phyloP scores from a whole-genome alignment of 2,113 vertebrate genomes.

The Stegastes partitus region DNA sequence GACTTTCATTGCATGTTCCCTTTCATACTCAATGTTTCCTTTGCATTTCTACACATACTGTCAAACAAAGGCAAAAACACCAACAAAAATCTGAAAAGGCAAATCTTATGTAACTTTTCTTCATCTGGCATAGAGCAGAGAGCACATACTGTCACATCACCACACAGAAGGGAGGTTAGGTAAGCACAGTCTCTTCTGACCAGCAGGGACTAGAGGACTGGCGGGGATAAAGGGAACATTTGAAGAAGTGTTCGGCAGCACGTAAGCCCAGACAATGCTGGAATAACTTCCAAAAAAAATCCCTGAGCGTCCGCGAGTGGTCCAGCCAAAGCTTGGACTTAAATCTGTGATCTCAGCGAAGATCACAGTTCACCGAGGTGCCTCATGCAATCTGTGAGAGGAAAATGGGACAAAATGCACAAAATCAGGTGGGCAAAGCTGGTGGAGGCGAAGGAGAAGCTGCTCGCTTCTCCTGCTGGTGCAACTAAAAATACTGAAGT shows the following conservation, averaged over 20 bases:
- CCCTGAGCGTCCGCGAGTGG: slow-evolving; percentile 12
- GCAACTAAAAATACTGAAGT: not conserved
- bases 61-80: not conserved
- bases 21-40: not conserved
- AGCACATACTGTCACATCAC: not conserved
- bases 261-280: slow-evolving; percentile 20
- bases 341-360: slow-evolving; percentile 35
- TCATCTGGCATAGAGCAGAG: slow-evolving; percentile 25
- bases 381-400: slow-evolving; percentile 28
- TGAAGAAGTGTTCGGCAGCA: slow-evolving; percentile 20
- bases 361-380: slow-evolving; percentile 43
- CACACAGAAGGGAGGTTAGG: not conserved
- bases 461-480: not conserved
- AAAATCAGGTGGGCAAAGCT: slow-evolving; percentile 17
- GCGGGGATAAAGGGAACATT: slow-evolving; percentile 22
- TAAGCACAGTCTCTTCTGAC: not conserved
- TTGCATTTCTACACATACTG: not conserved
- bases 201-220: slow-evolving; percentile 12
- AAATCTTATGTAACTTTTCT: slow-evolving; percentile 23
- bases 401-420: slow-evolving; percentile 13
- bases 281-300: slow-evolving; percentile 19
- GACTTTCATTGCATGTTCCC: not conserved
- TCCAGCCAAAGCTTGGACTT: slow-evolving; percentile 45
- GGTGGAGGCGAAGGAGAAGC: not conserved
- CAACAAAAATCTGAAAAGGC: not conserved